Percentiles rank a stretch among this genome's conserved stretches.
These are phyloP conservation scores for Therioaphis trifolii DNA, from an alignment of 2,888 invertebrate species.

Conservation along the genomic window DNA sequence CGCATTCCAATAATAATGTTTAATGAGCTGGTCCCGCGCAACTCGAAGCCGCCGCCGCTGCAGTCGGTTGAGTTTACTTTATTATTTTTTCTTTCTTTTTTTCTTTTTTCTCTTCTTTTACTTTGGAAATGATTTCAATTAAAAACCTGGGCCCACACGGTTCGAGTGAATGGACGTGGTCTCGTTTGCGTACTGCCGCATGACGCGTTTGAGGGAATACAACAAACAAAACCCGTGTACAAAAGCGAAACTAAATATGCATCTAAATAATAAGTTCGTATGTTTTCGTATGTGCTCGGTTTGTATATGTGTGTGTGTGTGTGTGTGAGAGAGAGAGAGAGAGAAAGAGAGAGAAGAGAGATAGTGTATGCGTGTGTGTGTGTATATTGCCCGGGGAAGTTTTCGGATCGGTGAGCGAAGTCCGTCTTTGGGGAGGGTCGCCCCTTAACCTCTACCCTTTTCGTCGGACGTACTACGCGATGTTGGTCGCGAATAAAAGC, in stretches of 20 bases:
- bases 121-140: slow-evolving; percentile 39
- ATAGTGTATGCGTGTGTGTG: neutral
- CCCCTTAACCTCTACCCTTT: slow-evolving; percentile 25
- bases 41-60: neutral
- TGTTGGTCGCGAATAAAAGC: neutral
- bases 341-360: too few relatives aligned
- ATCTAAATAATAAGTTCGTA: slow-evolving; percentile 15
- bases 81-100: too few relatives aligned
- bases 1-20: slow-evolving; percentile 23
- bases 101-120: neutral
- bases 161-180: neutral
- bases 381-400: slow-evolving; percentile 10
- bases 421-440: neutral
- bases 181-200: neutral
- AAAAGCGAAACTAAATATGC: slow-evolving; percentile 28
- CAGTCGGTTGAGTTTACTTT: neutral
- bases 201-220: neutral
- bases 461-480: slow-evolving; percentile 3
- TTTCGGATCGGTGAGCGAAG: neutral
- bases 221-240: neutral
- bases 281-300: neutral
- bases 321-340: neutral
- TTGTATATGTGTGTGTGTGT: neutral
- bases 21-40: slow-evolving; percentile 33
- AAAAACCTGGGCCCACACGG: slow-evolving; percentile 12